Evolutionary conservation across 2,797 vertebrate genomes (phyloP), one percentile per base, ranked within the genome.

Genomic region (Cossypha dichroa): DNA sequence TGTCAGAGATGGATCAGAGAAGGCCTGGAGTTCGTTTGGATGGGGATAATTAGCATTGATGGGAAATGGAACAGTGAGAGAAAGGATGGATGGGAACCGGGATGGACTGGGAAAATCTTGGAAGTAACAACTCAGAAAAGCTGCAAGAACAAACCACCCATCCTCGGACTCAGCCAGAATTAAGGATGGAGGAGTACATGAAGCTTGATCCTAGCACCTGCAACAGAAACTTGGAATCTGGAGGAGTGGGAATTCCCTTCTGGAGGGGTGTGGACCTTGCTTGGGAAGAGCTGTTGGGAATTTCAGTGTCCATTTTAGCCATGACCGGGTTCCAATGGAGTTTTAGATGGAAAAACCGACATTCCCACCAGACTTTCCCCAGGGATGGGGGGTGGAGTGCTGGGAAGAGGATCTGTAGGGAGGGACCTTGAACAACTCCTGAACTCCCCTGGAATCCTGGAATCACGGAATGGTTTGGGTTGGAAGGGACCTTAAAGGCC

Each of bases 311-410:
- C 0, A 0, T 40, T 87, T 66, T 18, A 29, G 23, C 38, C 4
- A 0, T 25, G 52, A 12, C 14, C 3, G 0, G 38, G 9, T 49
- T 59, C 59, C 10, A 1, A 26, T 4, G 21, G 56, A 51, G 11
- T 6, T 63, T 51, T 10, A 26, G 70, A 18, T 5, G 38, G 72
- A 63, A 63, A n/a, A 36, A 4, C 0, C 0, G 0, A 4, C 7
- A 14, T 58, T 83, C 33, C 58, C 31, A 6, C 13, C 2, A 1
- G 49, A 5, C 2, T 43, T 48, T 16, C 15, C 48, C 46, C 4
- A 1, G 26, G 36, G 38, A 28, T 36, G 28, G 15, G 9, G 29
- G 14, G 9, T 3, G 6, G n/a, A 45, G 3, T 28, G 38, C 14
- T 28, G 56, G 33, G 40, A 54, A 45, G 9, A 12, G 6, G 33